Base-by-base conservation (phyloP, 2,888 invertebrate genomes). In the Lysandra bellargus region DNA sequence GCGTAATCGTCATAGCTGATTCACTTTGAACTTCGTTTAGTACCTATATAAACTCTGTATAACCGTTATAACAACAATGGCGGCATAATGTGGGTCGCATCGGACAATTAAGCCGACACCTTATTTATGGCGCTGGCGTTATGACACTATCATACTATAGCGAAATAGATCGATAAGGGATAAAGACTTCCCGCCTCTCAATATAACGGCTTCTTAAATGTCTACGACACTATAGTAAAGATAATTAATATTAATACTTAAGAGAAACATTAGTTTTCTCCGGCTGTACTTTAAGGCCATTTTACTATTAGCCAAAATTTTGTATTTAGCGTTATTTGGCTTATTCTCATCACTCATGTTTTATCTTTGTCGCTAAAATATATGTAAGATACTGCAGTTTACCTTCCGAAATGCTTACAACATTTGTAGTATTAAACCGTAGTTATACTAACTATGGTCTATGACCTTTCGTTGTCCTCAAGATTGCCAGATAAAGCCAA, bases 61-160 rank as follows among this genome's bases (percentile, higher is more conserved):
- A 85, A 89, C 92, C 92, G 93, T 93, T 93, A 93, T 84, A 86
- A 87, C 86, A 85, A 92, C 92, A 92, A 93, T 92, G 88, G 88
- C 86, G 87, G 89, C 88, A 89, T 87, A 88, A 92, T 91, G 92
- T 93, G 88, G 92, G 92, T 90, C 92, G 91, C 88, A 88, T 88
- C 86, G 87, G 87, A 91, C 90, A 90, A 92, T 92, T 89, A 90
- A 90, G 86, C 87, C 86, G 85, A 88, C 88, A 88, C 83, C 81
- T 69, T 69, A 69, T 69, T 69, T 69, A 69, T 69, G 33, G 69
- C 69, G 14, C 14, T 30, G 33, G 33, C 33, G 69, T 33, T 37
- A 69, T 69, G 69, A 69, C 69, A 37, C 69, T 69, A 37, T 69
- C 23, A 69, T 69, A 69, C 23, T 14, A 14, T 33, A 69, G 69